Conservation (phyloP, 2,113 vertebrate genomes). For the Butorides virescens region DNA sequence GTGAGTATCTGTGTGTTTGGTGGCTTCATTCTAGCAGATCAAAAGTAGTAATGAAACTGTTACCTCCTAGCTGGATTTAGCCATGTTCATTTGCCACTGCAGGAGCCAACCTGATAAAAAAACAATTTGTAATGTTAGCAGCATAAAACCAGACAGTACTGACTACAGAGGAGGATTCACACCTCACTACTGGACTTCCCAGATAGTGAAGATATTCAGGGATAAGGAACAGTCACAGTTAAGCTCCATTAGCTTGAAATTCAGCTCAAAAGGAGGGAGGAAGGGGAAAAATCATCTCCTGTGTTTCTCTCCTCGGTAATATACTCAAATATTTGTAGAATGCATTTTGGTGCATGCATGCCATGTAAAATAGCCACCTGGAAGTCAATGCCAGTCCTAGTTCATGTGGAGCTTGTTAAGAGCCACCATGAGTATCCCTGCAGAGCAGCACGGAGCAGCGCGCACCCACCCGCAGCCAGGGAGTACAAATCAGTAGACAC, state of each 20-base stretch:
- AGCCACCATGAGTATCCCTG: neutral
- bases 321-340: neutral
- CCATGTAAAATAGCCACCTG: neutral
- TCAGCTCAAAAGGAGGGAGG: neutral
- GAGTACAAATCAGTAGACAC: neutral
- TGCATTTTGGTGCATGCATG: neutral
- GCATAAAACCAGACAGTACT: neutral
- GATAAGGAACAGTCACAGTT: neutral
- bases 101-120: neutral
- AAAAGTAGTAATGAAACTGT: neutral
- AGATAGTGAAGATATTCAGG: neutral
- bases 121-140: neutral
- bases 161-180: neutral
- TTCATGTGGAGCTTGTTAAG: neutral
- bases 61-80: neutral
- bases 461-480: neutral
- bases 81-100: neutral
- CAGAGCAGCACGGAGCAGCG: neutral
- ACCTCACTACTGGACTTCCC: neutral
- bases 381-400: too few relatives aligned
- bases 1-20: neutral
- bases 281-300: neutral
- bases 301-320: neutral
- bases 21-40: neutral
- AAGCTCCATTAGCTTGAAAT: neutral